Base-by-base conservation (phyloP, 2,113 vertebrate species). In the Apteryx owenii region DNA sequence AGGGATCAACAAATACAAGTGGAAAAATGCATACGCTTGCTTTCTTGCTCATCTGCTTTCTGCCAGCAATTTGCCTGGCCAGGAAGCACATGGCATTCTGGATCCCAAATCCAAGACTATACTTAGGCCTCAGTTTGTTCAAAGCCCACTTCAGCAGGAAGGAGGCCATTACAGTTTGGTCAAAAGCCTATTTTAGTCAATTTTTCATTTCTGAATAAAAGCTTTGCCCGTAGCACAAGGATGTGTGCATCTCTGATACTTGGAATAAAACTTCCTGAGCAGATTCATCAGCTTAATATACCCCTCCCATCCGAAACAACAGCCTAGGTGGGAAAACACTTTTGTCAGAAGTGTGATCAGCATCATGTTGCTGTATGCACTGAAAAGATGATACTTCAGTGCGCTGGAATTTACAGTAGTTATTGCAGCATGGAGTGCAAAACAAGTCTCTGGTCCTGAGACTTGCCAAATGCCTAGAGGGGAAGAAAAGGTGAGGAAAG, bases 31-130 rank as follows among this genome's bases (percentile, higher is more conserved):
- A 42, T 4, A 36, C 44, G n/a, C 50, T 93, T 80, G 78, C 68
- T 88, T 94, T 93, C 75, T 96, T 18, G 4, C 79, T 85, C 85
- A 83, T 90, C 89, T 93, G 90, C 95, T 89, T 65, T 88, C 66
- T 73, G 78, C 91, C 85, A 85, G 65, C 73, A 71, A 65, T 9
- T 16, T 22, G 54, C 81, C 56, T 65, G 62, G 70, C 87, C 81
- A 78, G 70, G 78, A 87, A 89, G 81, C 78, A 81, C 48, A 60
- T 0, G 2, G 60, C 61, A 64, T 84, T 92, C 87, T 77, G 89
- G n/a, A 96, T 73, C 54, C 64, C 83, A 92, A 53, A 81, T 42
- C 77, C 66, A 62, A 51, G 17, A 50, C 42, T 66, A 6, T 62
- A 81, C 65, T 85, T 25, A 38, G 1, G 6, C 36, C 58, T 56